Percentiles rank a stretch among this genome's conserved stretches.
Evolutionary conservation across 2,888 invertebrate species (phyloP).

Genomic region (Oxycera nigricornis): DNA sequence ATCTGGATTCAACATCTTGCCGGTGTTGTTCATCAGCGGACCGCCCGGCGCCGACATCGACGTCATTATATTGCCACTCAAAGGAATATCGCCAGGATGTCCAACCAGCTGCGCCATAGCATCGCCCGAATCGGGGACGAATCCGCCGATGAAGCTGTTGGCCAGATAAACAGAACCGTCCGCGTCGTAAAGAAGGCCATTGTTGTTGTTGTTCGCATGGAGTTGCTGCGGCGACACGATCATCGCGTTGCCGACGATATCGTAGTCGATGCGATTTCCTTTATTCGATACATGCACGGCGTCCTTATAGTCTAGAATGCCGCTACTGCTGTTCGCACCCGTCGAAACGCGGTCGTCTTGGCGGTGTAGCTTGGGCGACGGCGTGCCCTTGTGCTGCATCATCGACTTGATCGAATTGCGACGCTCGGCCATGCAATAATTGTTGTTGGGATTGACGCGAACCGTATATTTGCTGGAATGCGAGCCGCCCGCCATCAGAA

Average conservation of each 20-base stretch:
- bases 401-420: slow-evolving; percentile 27
- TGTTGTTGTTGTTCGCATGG: not conserved
- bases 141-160: no score
- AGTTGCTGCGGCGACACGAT: not conserved
- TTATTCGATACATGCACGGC: no score
- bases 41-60: no score
- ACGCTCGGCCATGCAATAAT: not conserved
- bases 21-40: no score
- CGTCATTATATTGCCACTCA: no score
- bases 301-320: no score
- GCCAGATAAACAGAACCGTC: no score
- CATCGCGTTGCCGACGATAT: not conserved
- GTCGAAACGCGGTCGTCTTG: slow-evolving; percentile 14
- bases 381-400: not conserved
- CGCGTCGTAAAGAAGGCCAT: not conserved
- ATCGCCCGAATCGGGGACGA: no score
- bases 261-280: not conserved
- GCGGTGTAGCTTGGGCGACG: not conserved
- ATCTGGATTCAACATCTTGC: no score
- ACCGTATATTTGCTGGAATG: not conserved
- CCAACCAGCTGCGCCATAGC: not conserved
- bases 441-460: not conserved
- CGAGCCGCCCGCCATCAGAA: not conserved
- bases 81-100: not conserved
- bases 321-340: not conserved